Base-by-base conservation (phyloP, 2,888 invertebrate genomes). In the Erynnis tages region DNA sequence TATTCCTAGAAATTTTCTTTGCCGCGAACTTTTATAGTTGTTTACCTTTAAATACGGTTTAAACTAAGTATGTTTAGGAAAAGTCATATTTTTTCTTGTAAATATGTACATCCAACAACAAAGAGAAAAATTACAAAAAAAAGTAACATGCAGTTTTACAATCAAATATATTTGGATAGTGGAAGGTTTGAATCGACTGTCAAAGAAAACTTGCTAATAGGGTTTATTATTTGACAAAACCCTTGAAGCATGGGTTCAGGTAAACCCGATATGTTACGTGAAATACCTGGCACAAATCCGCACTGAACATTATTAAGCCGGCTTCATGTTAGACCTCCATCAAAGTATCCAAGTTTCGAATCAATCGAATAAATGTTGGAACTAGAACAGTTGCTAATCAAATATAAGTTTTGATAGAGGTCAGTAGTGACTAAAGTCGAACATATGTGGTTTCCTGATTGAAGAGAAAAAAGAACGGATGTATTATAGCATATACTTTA, bases 271-370 rank as follows among this genome's bases (percentile, higher is more conserved):
- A 21, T 32, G 41, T 32, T 49, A 49, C 49, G 41, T 41, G 40
- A 34, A 49, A 49, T 41, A 41, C 49, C 41, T 49, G 19, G 23
- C 41, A 41, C 25, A 49, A 49, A 41, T 49, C 41, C 40, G 17
- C 19, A 27, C 34, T 34, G 49, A 49, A 53, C 54, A 55, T 54
- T 58, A 60, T 57, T 59, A 57, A 57, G 59, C 56, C 53, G 58
- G 46, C 45, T 46, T 49, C 41, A 40, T 46, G 54, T 40, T 34
- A 10, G 27, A 60, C 60, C 60, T 59, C 53, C 54, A 54, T 60
- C 60, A 60, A 59, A 57, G 52, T 56, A 52, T 17, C 29, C 57
- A 54, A 56, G 54, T 59, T 57, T 54, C 52, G 49, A 59, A 58
- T 58, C 58, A 59, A 59, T 61, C 46, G 55, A 55, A 58, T 57